phyloP scores from a whole-genome alignment of 2,888 invertebrate genomes.

The Nematopogon swammerdamellus region DNA sequence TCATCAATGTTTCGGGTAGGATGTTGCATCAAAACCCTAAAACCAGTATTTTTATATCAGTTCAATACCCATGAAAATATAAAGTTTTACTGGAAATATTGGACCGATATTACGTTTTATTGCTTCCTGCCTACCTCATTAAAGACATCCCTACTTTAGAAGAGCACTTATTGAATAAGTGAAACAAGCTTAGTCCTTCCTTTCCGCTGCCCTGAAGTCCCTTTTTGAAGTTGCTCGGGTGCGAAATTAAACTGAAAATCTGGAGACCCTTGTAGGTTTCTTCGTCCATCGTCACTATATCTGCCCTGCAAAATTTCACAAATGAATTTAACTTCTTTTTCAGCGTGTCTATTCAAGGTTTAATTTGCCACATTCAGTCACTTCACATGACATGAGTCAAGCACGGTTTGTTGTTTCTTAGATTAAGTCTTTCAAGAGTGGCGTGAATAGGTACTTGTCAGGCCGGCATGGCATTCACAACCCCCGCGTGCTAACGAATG shows the following conservation, averaged over 20 bases:
- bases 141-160: conserved; percentile 64
- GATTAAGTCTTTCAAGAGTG: too few relatives aligned
- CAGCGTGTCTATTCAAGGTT: not conserved
- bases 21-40: conserved; percentile 65
- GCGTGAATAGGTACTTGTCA: too few relatives aligned
- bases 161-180: conserved; percentile 67
- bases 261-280: conserved; percentile 72
- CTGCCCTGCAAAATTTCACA: conserved; percentile 43
- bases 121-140: conserved; percentile 58
- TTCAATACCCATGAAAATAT: too few relatives aligned
- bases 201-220: conserved; percentile 54
- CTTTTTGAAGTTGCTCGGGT: conserved; percentile 73
- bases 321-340: not conserved
- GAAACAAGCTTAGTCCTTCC: conserved; percentile 72
- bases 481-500: too few relatives aligned
- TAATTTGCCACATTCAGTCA: too few relatives aligned
- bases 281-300: conserved; percentile 68
- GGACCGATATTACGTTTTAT: too few relatives aligned
- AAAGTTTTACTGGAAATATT: too few relatives aligned
- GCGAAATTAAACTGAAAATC: conserved; percentile 68
- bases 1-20: conserved; percentile 62
- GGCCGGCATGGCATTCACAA: too few relatives aligned
- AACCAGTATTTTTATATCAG: not conserved
- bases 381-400: too few relatives aligned
- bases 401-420: too few relatives aligned